Conservation (phyloP, 1,140 invertebrate species). For the Ooceraea biroi region DNA sequence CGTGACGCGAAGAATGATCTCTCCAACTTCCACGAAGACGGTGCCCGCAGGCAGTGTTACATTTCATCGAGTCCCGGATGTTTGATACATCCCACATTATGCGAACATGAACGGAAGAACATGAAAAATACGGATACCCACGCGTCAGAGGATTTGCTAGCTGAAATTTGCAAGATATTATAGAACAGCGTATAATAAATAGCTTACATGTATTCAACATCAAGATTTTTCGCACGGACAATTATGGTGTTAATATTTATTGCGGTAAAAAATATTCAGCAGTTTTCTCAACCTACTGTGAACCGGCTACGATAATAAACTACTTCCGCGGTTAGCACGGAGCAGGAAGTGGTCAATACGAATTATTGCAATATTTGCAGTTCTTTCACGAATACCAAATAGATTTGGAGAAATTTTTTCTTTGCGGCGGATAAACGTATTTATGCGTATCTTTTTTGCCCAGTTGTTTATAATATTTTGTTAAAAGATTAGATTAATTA, state of each 20-base stretch:
- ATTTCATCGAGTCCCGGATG: conserved; percentile 22
- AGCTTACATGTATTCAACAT: not conserved
- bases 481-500: conserved; percentile 1
- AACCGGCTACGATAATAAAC: conserved; percentile 48
- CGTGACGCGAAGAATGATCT: conserved; percentile 65
- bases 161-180: not conserved
- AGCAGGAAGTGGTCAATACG: conserved; percentile 84
- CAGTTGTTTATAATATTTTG: not conserved
- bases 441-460: not conserved
- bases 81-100: not conserved
- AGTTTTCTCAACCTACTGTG: not conserved
- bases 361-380: conserved; percentile 81
- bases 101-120: not conserved
- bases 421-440: conserved; percentile 20
- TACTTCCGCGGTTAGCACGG: conserved; percentile 63
- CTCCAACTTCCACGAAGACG: conserved; percentile 65
- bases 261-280: not conserved
- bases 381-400: conserved; percentile 84
- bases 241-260: conserved; percentile 48
- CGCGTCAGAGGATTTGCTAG: not conserved
- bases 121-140: not conserved
- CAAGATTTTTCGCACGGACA: not conserved
- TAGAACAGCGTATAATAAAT: not conserved
- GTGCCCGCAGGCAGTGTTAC: conserved; percentile 25
- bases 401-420: conserved; percentile 51